phyloP scores from a whole-genome alignment of 2,113 vertebrate genomes.

The Entosphenus tridentatus region DNA sequence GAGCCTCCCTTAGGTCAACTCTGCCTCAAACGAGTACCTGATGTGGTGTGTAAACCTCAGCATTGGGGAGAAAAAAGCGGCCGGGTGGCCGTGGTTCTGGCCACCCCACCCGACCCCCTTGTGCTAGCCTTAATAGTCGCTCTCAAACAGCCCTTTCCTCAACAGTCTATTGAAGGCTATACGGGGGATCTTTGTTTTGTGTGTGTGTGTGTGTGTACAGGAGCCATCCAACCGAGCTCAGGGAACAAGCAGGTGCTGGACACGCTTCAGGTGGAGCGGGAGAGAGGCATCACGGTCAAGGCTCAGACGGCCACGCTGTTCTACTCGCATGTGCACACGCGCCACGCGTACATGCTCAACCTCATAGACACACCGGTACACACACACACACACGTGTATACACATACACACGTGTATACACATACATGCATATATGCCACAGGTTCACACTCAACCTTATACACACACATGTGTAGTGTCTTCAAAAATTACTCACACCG shows the following conservation, averaged over 20 bases:
- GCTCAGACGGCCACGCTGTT: conserved; percentile 91
- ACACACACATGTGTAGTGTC: neutral
- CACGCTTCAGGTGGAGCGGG: conserved; percentile 84
- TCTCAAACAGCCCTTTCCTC: too few relatives aligned
- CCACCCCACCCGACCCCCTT: too few relatives aligned
- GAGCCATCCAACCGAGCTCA: conserved; percentile 56
- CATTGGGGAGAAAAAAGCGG: too few relatives aligned
- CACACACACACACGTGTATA: neutral
- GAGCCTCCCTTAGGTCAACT: too few relatives aligned
- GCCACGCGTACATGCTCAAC: conserved; percentile 52
- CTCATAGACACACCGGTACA: conserved; percentile 83
- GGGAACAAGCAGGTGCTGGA: conserved; percentile 83
- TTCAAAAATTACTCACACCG: too few relatives aligned
- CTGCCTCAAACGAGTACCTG: too few relatives aligned
- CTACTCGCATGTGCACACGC: conserved; percentile 32
- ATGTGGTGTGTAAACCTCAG: too few relatives aligned
- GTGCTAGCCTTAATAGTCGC: too few relatives aligned
- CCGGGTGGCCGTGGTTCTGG: too few relatives aligned
- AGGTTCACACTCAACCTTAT: neutral
- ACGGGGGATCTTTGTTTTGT: too few relatives aligned
- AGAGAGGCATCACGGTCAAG: conserved; percentile 92
- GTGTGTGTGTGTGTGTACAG: conserved; percentile 18
- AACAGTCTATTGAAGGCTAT: too few relatives aligned
- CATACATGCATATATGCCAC: neutral
- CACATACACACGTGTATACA: neutral